Conservation (phyloP, 1,140 invertebrate species). For the Pentalonia nigronervosa region DNA sequence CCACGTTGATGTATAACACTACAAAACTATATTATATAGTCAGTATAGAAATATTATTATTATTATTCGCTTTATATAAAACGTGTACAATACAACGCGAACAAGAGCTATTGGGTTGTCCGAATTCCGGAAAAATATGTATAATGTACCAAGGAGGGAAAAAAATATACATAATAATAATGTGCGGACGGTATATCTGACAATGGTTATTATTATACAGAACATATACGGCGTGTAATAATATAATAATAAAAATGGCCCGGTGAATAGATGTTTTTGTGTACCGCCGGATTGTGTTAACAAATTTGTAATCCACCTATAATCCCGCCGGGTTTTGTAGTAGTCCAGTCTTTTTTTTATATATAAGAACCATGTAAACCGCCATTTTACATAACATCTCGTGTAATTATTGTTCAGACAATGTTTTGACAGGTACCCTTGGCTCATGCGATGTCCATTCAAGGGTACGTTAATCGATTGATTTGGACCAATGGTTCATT, state of each 20-base stretch:
- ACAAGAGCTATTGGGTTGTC: slow-evolving; percentile 44
- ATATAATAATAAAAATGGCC: slow-evolving; percentile 54
- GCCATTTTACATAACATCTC: slow-evolving; percentile 58
- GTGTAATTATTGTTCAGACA: slow-evolving; percentile 53
- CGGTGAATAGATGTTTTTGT: slow-evolving; percentile 54
- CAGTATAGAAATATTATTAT: slow-evolving; percentile 36
- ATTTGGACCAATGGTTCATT: slow-evolving; percentile 44
- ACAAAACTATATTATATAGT: neutral
- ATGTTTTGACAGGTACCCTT: slow-evolving; percentile 55
- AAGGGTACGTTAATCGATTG: slow-evolving; percentile 43
- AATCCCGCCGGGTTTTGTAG: slow-evolving; percentile 54
- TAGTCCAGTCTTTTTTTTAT: slow-evolving; percentile 35
- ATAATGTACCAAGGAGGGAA: slow-evolving; percentile 31
- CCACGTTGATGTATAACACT: neutral
- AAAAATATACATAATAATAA: slow-evolving; percentile 57
- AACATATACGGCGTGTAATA: slow-evolving; percentile 41
- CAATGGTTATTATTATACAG: slow-evolving; percentile 52
- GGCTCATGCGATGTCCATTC: slow-evolving; percentile 15
- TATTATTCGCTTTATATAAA: slow-evolving; percentile 37
- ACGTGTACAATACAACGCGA: slow-evolving; percentile 27
- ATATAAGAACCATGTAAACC: slow-evolving; percentile 48
- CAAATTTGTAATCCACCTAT: slow-evolving; percentile 57
- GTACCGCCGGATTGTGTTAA: slow-evolving; percentile 54
- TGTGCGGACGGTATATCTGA: slow-evolving; percentile 44
- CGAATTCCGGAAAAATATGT: slow-evolving; percentile 49